Percentiles rank a stretch among this genome's conserved stretches.
Conservation (phyloP, 2,888 invertebrate species). For the Drosophila recens region DNA sequence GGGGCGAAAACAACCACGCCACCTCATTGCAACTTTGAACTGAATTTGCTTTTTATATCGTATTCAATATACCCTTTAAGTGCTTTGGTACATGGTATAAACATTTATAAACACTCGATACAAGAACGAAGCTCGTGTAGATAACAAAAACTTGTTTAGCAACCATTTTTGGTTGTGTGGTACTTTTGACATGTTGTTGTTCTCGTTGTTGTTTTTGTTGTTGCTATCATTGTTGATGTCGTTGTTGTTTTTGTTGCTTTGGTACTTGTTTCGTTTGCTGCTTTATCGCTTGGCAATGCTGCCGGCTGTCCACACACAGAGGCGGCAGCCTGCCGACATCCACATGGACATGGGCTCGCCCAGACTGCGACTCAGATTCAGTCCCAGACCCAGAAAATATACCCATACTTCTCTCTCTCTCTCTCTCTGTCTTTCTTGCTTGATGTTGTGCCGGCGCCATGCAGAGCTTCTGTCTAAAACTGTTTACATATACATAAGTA, state of each 20-base stretch:
- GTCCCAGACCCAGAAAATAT: slow-evolving; percentile 3
- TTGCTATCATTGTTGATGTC: slow-evolving; percentile 1
- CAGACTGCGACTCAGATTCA: slow-evolving; percentile 2
- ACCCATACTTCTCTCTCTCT: background rate
- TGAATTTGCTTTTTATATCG: background rate
- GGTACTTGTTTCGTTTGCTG: slow-evolving; percentile 49
- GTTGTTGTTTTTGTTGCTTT: slow-evolving; percentile 38
- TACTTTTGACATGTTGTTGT: slow-evolving; percentile 31
- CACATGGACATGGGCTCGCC: slow-evolving; percentile 22
- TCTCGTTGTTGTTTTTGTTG: slow-evolving; percentile 5
- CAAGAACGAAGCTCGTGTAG: slow-evolving; percentile 63
- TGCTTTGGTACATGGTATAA: slow-evolving; percentile 36
- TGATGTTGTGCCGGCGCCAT: slow-evolving; percentile 51
- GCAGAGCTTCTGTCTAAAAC: slow-evolving; percentile 50
- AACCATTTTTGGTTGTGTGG: slow-evolving; percentile 66
- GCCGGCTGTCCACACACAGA: slow-evolving; percentile 39
- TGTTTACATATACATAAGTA: slow-evolving; percentile 46
- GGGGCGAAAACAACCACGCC: too few species aligned
- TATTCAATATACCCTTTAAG: slow-evolving; percentile 13
- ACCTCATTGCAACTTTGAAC: background rate
- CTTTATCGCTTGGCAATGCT: slow-evolving; percentile 59
- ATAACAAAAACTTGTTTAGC: slow-evolving; percentile 77
- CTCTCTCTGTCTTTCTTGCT: background rate
- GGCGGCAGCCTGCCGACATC: slow-evolving; percentile 34
- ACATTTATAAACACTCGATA: slow-evolving; percentile 76